Percentiles rank a stretch among this genome's conserved stretches.
phyloP scores from a whole-genome alignment of 2,113 vertebrate species.

The Lepus timidus region DNA sequence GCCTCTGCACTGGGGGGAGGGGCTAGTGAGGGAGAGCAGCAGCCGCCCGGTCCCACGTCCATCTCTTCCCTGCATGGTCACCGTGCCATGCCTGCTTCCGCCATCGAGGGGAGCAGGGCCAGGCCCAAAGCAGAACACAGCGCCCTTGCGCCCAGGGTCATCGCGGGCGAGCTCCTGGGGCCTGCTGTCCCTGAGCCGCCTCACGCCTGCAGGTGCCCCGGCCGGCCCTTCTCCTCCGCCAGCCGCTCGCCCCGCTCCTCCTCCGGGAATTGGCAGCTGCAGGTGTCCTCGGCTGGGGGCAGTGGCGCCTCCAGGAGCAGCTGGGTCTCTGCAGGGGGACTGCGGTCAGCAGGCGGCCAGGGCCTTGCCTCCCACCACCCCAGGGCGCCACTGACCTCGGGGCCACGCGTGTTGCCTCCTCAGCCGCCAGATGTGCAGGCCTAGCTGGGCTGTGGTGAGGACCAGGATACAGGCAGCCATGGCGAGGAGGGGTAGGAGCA shows the following conservation, averaged over 20 bases:
- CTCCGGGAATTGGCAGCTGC: conserved; percentile 88
- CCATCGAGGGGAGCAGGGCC: conserved; percentile 30
- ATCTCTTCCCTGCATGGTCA: not conserved
- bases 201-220: conserved; percentile 42
- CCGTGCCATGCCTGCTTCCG: not conserved
- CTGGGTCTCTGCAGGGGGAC: conserved; percentile 72
- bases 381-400: conserved; percentile 70
- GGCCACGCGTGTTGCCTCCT: not conserved
- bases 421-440: conserved; percentile 83
- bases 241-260: conserved; percentile 85
- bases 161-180: not conserved
- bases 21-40: not conserved
- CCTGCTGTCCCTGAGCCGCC: not conserved
- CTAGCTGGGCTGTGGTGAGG: conserved; percentile 77
- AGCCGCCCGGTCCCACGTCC: too few relatives aligned
- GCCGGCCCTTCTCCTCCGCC: conserved; percentile 62
- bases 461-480: conserved; percentile 73
- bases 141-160: not conserved
- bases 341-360: not conserved
- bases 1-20: not conserved
- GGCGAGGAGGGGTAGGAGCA: not conserved
- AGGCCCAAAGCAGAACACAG: not conserved
- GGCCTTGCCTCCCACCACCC: not conserved
- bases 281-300: conserved; percentile 61
- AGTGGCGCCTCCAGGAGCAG: not conserved